Evolutionary conservation across 2,113 vertebrate species (phyloP).

Genomic region (Panthera tigris): DNA sequence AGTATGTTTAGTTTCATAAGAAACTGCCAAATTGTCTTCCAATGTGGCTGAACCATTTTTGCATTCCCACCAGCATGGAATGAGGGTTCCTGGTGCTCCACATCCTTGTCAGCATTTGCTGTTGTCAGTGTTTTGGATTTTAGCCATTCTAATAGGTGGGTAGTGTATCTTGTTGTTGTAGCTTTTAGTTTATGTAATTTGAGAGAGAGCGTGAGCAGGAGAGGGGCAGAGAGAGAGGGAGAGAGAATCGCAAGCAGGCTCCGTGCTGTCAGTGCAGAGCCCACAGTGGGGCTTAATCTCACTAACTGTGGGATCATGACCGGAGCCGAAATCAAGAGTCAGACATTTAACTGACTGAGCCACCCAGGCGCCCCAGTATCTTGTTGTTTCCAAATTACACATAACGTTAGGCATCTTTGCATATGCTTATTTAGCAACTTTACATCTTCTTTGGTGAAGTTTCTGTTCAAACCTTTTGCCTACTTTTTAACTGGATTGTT

Average conservation of each 20-base stretch:
- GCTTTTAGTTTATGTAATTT: background rate
- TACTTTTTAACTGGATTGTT: too few relatives aligned
- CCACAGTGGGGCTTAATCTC: too few relatives aligned
- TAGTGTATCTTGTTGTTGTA: background rate
- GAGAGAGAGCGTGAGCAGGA: too few relatives aligned
- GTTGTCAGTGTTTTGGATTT: background rate
- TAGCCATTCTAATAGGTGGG: background rate
- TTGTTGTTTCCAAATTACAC: background rate
- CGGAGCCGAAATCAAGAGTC: too few relatives aligned
- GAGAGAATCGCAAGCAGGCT: too few relatives aligned
- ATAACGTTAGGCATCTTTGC: background rate
- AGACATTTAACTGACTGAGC: too few relatives aligned
- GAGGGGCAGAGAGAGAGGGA: too few relatives aligned
- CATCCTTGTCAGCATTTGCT: background rate
- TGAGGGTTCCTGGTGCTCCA: background rate
- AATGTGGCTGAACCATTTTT: background rate
- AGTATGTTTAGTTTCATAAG: background rate
- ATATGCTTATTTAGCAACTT: background rate
- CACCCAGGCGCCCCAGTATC: too few relatives aligned
- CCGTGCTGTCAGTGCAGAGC: too few relatives aligned
- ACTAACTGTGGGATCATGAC: too few relatives aligned
- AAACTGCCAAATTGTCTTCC: background rate
- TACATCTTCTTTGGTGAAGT: background rate
- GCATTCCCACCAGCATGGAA: background rate
- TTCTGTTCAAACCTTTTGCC: background rate